A percentile compares a stretch with the other conserved stretches of the same genome.
Conservation (phyloP, 1,140 invertebrate genomes). For the Teleopsis dalmanni region DNA sequence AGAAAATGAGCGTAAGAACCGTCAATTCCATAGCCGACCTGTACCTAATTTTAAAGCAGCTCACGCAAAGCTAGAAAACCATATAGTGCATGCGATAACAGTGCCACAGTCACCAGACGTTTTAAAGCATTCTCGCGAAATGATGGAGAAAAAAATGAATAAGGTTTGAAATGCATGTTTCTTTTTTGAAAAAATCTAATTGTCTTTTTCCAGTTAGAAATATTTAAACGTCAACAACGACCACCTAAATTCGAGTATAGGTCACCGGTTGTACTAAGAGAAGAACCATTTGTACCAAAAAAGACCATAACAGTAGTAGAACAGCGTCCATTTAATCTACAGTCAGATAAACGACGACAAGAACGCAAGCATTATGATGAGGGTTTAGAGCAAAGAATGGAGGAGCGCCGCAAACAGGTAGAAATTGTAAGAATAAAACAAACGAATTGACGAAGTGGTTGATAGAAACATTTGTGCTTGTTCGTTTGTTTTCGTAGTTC, state of each 20-base stretch:
- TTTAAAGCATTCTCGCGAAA: slow-evolving; percentile 19
- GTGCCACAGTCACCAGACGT: slow-evolving; percentile 25
- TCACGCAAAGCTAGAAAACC: slow-evolving; percentile 20
- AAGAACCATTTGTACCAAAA: slow-evolving; percentile 16
- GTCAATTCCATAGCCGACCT: slow-evolving; percentile 32
- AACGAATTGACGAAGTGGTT: too few species aligned
- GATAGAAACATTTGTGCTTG: too few species aligned
- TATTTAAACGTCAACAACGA: slow-evolving; percentile 10
- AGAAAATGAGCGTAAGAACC: slow-evolving; percentile 30
- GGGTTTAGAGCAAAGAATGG: slow-evolving; percentile 14
- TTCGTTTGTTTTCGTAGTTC: too few species aligned
- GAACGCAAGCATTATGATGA: slow-evolving; percentile 31
- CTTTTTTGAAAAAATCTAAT: not conserved
- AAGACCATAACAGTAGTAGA: slow-evolving; percentile 4
- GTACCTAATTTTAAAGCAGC: slow-evolving; percentile 29
- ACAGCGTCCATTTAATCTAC: slow-evolving; percentile 24
- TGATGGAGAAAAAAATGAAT: slow-evolving; percentile 9
- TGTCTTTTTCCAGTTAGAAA: slow-evolving; percentile 12
- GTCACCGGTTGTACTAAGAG: slow-evolving; percentile 1
- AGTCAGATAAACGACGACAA: slow-evolving; percentile 25
- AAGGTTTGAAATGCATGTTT: slow-evolving; percentile 1
- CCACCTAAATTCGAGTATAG: slow-evolving; percentile 9
- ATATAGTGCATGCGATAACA: slow-evolving; percentile 23
- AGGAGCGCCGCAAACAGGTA: slow-evolving; percentile 33
- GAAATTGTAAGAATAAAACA: slow-evolving; percentile 13